phyloP scores from a whole-genome alignment of 2,888 invertebrate species.

The Trilocha varians region DNA sequence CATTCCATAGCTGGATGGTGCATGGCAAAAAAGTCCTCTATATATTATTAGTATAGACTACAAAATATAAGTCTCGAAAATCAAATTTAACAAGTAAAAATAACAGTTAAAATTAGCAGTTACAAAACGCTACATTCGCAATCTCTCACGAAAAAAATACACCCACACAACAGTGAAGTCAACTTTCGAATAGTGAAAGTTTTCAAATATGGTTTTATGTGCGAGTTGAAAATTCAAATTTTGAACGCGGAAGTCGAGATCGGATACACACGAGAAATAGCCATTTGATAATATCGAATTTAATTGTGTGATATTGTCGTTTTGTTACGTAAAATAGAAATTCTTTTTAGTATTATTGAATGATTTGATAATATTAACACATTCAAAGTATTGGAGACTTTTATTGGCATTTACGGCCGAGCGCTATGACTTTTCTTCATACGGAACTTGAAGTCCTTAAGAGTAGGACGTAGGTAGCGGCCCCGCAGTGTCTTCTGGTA shows the following conservation, averaged over 20 bases:
- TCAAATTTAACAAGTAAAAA: not conserved
- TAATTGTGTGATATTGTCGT: not conserved
- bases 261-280: constrained; percentile 20
- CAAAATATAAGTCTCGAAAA: not conserved
- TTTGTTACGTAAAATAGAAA: not conserved
- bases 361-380: too few species aligned
- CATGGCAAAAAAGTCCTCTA: too few species aligned
- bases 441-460: too few species aligned
- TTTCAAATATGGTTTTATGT: constrained; percentile 18
- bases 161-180: constrained; percentile 14
- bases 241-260: constrained; percentile 35
- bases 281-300: not conserved
- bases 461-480: too few species aligned
- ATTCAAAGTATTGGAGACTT: too few species aligned
- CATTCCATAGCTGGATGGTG: too few species aligned
- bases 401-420: too few species aligned
- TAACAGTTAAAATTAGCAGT: not conserved
- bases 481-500: too few species aligned
- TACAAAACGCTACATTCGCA: constrained; percentile 4
- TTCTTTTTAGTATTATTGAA: not conserved
- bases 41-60: too few species aligned
- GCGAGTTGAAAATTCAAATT: constrained; percentile 25
- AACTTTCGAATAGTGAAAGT: constrained; percentile 42
- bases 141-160: constrained; percentile 3
- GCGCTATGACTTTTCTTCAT: too few species aligned